Conservation (phyloP, 2,888 invertebrate species). For the Tholera decimalis region DNA sequence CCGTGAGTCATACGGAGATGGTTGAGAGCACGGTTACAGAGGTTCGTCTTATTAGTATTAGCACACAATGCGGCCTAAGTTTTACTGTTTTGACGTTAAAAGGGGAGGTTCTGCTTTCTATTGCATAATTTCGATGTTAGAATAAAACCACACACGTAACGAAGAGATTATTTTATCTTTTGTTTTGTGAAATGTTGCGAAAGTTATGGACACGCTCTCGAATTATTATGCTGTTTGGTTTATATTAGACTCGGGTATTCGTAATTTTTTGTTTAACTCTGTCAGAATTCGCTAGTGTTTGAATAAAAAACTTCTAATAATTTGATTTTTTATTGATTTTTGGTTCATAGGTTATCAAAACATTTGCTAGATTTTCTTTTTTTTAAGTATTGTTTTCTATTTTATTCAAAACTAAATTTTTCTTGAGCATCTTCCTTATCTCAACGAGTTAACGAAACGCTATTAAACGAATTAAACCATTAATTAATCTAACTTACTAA, state of each 20-base stretch:
- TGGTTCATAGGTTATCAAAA: no score
- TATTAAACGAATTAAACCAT: constrained; percentile 38
- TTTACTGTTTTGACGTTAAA: constrained; percentile 51
- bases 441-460: constrained; percentile 26
- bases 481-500: constrained; percentile 30
- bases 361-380: no score
- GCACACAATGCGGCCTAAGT: constrained; percentile 68
- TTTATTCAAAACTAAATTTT: neutral
- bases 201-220: constrained; percentile 48
- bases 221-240: constrained; percentile 48
- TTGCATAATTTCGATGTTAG: constrained; percentile 55
- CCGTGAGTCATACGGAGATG: constrained; percentile 64
- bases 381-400: neutral
- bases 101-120: constrained; percentile 65
- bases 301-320: neutral
- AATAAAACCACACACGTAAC: constrained; percentile 57
- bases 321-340: neutral
- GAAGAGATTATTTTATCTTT: constrained; percentile 58
- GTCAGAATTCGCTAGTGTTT: constrained; percentile 4
- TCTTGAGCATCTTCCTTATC: neutral
- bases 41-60: constrained; percentile 67
- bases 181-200: constrained; percentile 56
- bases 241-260: constrained; percentile 26
- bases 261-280: constrained; percentile 31
- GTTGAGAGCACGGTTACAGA: constrained; percentile 47